These are phyloP conservation scores for Aphelenchoides bicaudatus DNA, from an alignment of 2,888 invertebrate species.

Conservation along the genomic window DNA sequence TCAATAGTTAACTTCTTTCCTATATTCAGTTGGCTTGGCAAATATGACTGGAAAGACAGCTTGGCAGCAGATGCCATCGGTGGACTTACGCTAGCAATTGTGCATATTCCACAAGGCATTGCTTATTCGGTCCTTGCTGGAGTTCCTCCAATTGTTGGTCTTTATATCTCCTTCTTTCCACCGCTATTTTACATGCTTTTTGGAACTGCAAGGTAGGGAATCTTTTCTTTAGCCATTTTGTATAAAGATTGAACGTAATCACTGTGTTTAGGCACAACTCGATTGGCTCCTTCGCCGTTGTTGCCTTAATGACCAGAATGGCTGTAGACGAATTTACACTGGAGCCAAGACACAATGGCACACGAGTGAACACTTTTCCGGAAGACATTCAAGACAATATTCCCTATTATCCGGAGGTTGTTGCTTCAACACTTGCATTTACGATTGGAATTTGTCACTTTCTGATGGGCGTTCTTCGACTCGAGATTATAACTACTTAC, in stretches of 20 bases:
- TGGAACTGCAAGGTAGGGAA: conserved; percentile 82
- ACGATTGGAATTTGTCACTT: conserved; percentile 65
- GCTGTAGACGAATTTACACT: conserved; percentile 13
- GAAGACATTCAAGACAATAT: not conserved
- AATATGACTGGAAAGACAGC: conserved; percentile 62
- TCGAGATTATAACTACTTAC: conserved; percentile 61
- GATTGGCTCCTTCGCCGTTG: conserved; percentile 20
- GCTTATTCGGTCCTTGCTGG: conserved; percentile 65
- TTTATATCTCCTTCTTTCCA: conserved; percentile 86
- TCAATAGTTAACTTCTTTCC: conserved; percentile 47
- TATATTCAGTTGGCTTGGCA: conserved; percentile 60
- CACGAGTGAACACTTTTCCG: not conserved
- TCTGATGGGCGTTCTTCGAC: conserved; percentile 73
- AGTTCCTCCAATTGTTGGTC: conserved; percentile 64
- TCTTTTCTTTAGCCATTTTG: not conserved
- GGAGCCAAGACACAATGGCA: too few relatives aligned
- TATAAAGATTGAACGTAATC: too few relatives aligned
- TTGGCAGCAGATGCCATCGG: conserved; percentile 75
- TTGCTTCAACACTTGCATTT: conserved; percentile 12
- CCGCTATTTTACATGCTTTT: conserved; percentile 78
- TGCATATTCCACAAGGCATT: conserved; percentile 83
- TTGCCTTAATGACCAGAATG: conserved; percentile 17
- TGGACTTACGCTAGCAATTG: conserved; percentile 82
- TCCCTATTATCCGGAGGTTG: conserved; percentile 4
- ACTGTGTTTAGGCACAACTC: conserved; percentile 20